These are phyloP conservation scores for Oryzias woworae DNA, from an alignment of 2,113 vertebrate genomes.

Conservation along the genomic window DNA sequence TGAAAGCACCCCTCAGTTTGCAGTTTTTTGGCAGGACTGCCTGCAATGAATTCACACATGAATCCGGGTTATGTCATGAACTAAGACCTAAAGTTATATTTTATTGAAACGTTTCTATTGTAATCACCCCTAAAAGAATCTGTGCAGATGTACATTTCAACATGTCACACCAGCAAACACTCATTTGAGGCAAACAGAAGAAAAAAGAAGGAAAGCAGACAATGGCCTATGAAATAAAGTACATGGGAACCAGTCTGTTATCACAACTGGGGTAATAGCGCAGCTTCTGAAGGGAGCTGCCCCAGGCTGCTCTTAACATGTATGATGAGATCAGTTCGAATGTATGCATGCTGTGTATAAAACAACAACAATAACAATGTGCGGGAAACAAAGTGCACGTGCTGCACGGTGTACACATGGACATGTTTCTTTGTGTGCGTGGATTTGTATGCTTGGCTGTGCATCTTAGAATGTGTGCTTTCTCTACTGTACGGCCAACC, in stretches of 20 bases:
- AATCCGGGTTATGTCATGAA: slow-evolving; percentile 23
- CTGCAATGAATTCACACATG: slow-evolving; percentile 35
- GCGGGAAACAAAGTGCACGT: neutral
- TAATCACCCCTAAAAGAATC: too few species aligned
- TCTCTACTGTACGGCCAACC: slow-evolving; percentile 53
- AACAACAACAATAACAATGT: slow-evolving; percentile 51
- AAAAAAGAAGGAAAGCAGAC: slow-evolving; percentile 51
- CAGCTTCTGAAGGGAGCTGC: slow-evolving; percentile 50
- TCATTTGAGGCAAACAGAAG: slow-evolving; percentile 38
- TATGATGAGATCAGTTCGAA: slow-evolving; percentile 55
- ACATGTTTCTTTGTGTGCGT: neutral
- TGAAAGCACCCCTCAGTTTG: neutral
- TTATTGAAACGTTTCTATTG: slow-evolving; percentile 5
- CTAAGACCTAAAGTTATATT: neutral
- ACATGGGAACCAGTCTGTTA: slow-evolving; percentile 54
- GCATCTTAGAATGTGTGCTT: slow-evolving; percentile 33
- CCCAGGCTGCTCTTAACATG: slow-evolving; percentile 55
- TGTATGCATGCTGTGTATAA: slow-evolving; percentile 53
- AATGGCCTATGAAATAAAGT: slow-evolving; percentile 43
- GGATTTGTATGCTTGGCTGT: slow-evolving; percentile 16
- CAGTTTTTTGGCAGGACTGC: slow-evolving; percentile 9
- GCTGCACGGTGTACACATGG: neutral
- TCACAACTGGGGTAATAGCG: slow-evolving; percentile 41
- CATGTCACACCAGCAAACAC: slow-evolving; percentile 5
- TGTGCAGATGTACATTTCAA: too few species aligned